Conservation (phyloP, 2,888 invertebrate species). For the Eremobia ochroleuca region DNA sequence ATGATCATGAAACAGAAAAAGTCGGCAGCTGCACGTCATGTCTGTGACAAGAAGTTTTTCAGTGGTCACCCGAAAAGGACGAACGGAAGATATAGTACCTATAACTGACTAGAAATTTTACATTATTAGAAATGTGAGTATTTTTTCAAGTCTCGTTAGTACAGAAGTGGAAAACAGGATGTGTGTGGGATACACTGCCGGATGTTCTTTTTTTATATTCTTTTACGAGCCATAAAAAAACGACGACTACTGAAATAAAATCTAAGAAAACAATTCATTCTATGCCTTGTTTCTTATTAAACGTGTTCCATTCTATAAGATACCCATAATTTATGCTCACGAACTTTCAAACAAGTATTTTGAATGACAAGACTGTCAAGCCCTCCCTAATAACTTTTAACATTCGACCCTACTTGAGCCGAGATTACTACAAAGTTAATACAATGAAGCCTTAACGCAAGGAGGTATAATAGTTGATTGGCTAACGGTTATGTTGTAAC, state of each 20-base stretch:
- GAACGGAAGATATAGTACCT: not conserved
- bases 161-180: not conserved
- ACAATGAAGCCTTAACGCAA: conserved; percentile 47
- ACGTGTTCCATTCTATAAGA: not conserved
- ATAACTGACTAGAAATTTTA: not conserved
- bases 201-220: conserved; percentile 11
- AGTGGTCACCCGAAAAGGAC: not conserved
- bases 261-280: not conserved
- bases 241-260: not conserved
- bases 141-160: not conserved
- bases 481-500: conserved; percentile 77
- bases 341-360: conserved; percentile 73
- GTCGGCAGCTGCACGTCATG: not conserved
- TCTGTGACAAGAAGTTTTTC: not conserved
- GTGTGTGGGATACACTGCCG: not conserved
- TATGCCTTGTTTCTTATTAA: not conserved
- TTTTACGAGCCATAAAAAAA: not conserved
- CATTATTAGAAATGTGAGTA: too few species aligned
- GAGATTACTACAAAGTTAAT: conserved; percentile 77
- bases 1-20: not conserved
- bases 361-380: conserved; percentile 68
- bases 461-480: conserved; percentile 78
- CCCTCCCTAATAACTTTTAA: conserved; percentile 80
- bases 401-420: conserved; percentile 74
- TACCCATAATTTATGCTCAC: conserved; percentile 43